These are phyloP conservation scores for Paralinhomoeus sp. DNA, from an alignment of 2,888 invertebrate species.

Conservation along the genomic window DNA sequence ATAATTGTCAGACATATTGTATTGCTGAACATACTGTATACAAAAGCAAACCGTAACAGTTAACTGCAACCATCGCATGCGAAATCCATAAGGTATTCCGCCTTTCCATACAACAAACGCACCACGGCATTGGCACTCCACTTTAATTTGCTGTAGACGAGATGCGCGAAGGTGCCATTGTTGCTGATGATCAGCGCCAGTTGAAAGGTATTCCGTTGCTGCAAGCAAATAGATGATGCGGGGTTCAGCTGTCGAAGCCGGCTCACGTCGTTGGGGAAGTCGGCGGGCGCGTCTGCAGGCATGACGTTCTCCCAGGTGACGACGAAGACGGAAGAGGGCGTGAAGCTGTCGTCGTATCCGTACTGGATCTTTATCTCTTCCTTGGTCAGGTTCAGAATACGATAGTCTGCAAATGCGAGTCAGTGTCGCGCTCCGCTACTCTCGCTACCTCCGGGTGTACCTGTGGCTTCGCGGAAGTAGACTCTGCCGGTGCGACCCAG, in stretches of 20 bases:
- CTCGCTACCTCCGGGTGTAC: constrained; percentile 5
- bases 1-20: no score
- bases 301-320: constrained; percentile 20
- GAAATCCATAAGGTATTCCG: no score
- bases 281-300: background rate
- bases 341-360: constrained; percentile 18
- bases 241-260: no score
- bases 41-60: no score
- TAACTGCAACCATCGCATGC: no score
- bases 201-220: constrained; percentile 19
- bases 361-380: constrained; percentile 25
- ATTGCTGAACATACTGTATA: no score
- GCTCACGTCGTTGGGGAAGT: constrained; percentile 3
- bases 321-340: constrained; percentile 17
- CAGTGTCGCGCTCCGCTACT: no score
- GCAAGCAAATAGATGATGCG: constrained; percentile 1
- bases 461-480: constrained; percentile 19
- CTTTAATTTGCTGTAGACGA: constrained; percentile 20
- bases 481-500: constrained; percentile 13
- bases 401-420: constrained; percentile 10
- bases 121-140: constrained; percentile 15
- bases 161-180: constrained; percentile 20
- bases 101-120: no score
- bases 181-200: constrained; percentile 21
- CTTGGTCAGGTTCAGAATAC: constrained; percentile 16